Evolutionary conservation across 2,797 vertebrate species (phyloP), one percentile per base, ranked within the genome.

Genomic region (Dendrocincla fuliginosa): DNA sequence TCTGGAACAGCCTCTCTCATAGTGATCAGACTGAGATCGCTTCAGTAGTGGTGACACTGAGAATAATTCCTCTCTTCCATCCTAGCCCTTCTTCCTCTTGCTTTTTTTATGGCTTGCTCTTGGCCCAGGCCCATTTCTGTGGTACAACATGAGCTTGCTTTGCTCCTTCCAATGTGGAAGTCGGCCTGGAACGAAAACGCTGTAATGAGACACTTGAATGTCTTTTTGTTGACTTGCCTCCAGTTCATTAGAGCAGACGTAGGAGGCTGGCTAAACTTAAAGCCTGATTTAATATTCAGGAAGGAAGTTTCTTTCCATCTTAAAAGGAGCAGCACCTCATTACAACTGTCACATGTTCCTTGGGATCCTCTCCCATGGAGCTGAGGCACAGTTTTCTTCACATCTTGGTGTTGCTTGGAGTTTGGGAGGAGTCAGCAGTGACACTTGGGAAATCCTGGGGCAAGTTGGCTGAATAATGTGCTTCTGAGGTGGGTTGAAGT

Each of bases 291-390:
- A 90, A 87, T 91, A 84, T 90, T 86, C 87, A 86, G 95, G 94
- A 93, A 96, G 95, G 96, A 96, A 95, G 87, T 84, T 94, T 65
- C 73, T 89, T 89, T 89, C 92, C 41, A 27, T 96, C 80, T 89
- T 85, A n/a, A 90, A 93, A 89, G 69, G 65, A 93, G 1, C 47
- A 47, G 20, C 89, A 90, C 79, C 84, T 93, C 79, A 20, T 92
- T 93, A 77, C 65, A 64, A 20, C 57, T 55, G 6, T 87, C 55
- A 9, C 22, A 1, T 67, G 57, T 55, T 84, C 59, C 61, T 56
- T 41, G 87, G 84, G 82, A 71, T 83, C 28, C 1, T 83, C 55
- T 77, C 82, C 79, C 3, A 0, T 19, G 82, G 78, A 89, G 93
- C 60, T 22, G 35, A 15, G 90, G 25, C 3, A 1, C 12, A 3